These are phyloP conservation scores for Oryzias sinensis DNA, from an alignment of 2,797 vertebrate genomes.

Conservation along the genomic window DNA sequence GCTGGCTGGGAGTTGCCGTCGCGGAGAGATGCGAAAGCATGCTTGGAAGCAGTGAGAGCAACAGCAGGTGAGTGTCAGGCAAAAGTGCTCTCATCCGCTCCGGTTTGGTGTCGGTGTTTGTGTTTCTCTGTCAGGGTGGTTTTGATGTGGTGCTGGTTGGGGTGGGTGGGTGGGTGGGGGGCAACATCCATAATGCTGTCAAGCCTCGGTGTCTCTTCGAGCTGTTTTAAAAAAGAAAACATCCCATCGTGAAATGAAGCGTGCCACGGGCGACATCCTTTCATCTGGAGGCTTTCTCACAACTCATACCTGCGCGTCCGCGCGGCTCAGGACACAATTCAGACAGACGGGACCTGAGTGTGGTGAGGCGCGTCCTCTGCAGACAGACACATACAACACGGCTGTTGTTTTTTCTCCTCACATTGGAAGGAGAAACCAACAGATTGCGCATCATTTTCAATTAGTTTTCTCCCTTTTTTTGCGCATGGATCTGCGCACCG, in stretches of 20 bases:
- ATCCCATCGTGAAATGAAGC: constrained; percentile 5
- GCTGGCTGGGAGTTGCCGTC: constrained; percentile 74
- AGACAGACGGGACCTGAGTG: constrained; percentile 26
- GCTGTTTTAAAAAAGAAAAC: constrained; percentile 26
- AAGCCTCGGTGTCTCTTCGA: constrained; percentile 3
- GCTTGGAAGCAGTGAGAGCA: constrained; percentile 68
- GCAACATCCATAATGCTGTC: constrained; percentile 29
- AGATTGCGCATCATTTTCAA: constrained; percentile 22
- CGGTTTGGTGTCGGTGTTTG: background rate
- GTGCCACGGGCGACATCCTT: background rate
- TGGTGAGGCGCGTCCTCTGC: constrained; percentile 71
- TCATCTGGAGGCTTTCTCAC: constrained; percentile 12
- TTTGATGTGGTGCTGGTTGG: constrained; percentile 4
- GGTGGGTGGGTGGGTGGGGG: constrained; percentile 1
- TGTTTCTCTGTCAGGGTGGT: constrained; percentile 17
- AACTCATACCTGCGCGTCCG: background rate
- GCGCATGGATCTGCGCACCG: constrained; percentile 1
- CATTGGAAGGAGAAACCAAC: background rate
- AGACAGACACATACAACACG: constrained; percentile 53
- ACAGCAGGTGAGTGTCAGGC: constrained; percentile 73
- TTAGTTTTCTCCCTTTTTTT: constrained; percentile 4
- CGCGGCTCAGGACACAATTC: constrained; percentile 31
- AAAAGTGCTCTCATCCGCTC: background rate
- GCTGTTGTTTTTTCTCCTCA: constrained; percentile 8
- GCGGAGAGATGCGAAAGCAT: constrained; percentile 76